Base-by-base conservation (phyloP, 1,140 invertebrate genomes). In the Panagrolaimus sp. region DNA sequence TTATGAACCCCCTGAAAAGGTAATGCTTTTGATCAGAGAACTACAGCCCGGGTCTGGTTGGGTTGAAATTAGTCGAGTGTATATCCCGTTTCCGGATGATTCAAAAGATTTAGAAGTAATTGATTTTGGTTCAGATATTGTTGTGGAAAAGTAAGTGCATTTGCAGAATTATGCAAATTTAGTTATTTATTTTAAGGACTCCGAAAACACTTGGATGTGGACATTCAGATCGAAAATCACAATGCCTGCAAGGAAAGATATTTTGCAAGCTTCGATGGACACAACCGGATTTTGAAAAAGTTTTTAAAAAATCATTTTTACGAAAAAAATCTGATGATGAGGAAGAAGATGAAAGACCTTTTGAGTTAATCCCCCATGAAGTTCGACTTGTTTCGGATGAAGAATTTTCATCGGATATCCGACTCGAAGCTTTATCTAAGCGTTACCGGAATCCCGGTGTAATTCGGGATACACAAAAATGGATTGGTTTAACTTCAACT, bases 41-140 rank as follows among this genome's bases (percentile, higher is more conserved):
- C 45, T 42, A 5, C 44, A 44, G 44, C 38, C 31, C 2, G 48
- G 57, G 11, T 38, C 57, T 13, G 69, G 23, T 23, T 65, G 72
- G 68, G 13, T 47, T 16, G 31, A 71, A 23, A 31, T 74, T 4
- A 73, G 69, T 25, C 16, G 48, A 16, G 53, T 74, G 38, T 74
- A 51, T 63, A 46, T 75, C 5, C 74, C 74, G 31, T 57, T 75
- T 45, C 65, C 62, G 13, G 61, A 43, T 3, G 65, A 67, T 9
- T 16, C 27, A 14, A 63, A 27, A 1, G 65, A 20, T 42, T 45
- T 71, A 9, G 38, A 68, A 43, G 63, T n/a, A 14, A 57, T 75
- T 43, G 67, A 75, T 25, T 75, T 75, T 70, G 74, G 75, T 14
- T 78, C 71, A 3, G 73, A 74, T 45, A 48, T 73, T 38, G 61